These are phyloP conservation scores for Leptinotarsa tumamoca DNA, from an alignment of 2,888 invertebrate species.

Conservation along the genomic window DNA sequence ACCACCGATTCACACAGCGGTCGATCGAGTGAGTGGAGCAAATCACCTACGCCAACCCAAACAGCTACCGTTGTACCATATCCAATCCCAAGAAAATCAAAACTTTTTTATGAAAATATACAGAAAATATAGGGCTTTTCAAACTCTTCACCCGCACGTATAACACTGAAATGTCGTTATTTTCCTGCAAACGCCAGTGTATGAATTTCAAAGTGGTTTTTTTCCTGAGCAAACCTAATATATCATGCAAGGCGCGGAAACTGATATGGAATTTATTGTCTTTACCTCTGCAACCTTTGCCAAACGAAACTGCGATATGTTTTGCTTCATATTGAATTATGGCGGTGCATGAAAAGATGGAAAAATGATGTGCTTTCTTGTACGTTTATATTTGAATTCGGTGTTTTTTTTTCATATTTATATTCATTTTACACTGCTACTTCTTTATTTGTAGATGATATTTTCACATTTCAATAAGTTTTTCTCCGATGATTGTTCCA, in stretches of 20 bases:
- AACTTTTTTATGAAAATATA: background rate
- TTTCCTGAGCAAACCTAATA: background rate
- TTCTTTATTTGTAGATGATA: no score
- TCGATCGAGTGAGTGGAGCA: no score
- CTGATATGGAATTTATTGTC: conserved; percentile 12
- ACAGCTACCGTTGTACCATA: no score
- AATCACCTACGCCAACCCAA: no score
- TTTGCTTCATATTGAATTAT: background rate
- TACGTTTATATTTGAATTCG: background rate
- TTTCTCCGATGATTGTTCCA: background rate
- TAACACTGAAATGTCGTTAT: background rate
- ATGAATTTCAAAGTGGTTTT: conserved; percentile 8
- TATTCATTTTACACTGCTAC: no score
- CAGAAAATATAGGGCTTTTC: background rate
- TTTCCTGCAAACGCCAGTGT: background rate
- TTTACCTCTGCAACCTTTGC: conserved; percentile 9
- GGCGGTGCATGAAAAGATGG: background rate
- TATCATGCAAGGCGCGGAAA: conserved; percentile 1
- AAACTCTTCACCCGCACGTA: background rate
- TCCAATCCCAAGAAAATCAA: background rate
- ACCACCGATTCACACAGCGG: no score
- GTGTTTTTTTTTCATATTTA: no score
- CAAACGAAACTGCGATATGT: background rate
- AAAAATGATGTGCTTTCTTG: background rate
- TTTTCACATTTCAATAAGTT: no score